phyloP scores from a whole-genome alignment of 1,140 invertebrate species.

The Matsumurasca onukii region DNA sequence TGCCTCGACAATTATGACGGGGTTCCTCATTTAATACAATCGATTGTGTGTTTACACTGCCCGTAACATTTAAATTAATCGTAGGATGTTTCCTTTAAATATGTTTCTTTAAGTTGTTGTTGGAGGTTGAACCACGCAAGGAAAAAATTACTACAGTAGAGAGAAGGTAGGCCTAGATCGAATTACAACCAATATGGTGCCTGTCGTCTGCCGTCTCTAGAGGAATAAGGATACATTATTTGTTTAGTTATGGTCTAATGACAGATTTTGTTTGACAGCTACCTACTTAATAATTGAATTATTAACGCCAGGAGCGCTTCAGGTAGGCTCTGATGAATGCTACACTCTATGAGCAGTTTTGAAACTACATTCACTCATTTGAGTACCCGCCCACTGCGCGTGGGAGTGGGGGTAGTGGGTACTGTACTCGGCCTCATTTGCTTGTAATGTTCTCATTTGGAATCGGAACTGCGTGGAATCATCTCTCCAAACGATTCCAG shows the following conservation, averaged over 20 bases:
- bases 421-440: too few species aligned
- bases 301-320: neutral
- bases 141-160: too few species aligned
- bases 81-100: slow-evolving; percentile 22
- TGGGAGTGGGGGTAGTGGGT: neutral
- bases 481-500: too few species aligned
- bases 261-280: slow-evolving; percentile 4
- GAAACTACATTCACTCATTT: neutral
- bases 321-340: neutral
- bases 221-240: too few species aligned
- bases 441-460: too few species aligned
- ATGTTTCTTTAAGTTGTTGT: slow-evolving; percentile 17
- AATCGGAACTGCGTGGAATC: too few species aligned
- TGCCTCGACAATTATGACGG: slow-evolving; percentile 7
- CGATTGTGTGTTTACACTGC: neutral
- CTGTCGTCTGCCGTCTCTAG: too few species aligned
- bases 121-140: neutral
- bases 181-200: too few species aligned
- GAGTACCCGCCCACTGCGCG: neutral
- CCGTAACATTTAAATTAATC: neutral
- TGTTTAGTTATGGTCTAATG: neutral
- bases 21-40: neutral
- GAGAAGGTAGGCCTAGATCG: too few species aligned
- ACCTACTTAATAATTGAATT: neutral
- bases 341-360: neutral